These are phyloP conservation scores for Tubulanus polymorphus DNA, from an alignment of 2,888 invertebrate species.

Conservation along the genomic window DNA sequence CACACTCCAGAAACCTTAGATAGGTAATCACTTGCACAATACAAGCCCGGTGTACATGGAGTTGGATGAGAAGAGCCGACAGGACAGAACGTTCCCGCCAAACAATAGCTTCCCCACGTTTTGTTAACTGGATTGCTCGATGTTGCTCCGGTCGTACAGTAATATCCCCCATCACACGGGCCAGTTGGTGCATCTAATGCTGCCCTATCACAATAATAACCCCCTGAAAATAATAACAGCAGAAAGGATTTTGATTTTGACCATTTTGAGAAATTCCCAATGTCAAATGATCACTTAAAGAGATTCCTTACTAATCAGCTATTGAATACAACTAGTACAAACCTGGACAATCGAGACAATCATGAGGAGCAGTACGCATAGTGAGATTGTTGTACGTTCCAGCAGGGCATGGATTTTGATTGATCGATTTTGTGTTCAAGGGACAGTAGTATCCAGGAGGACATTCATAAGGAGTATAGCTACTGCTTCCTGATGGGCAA, in stretches of 20 bases:
- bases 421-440: slow-evolving; percentile 23
- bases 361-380: slow-evolving; percentile 21
- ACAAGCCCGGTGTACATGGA: slow-evolving; percentile 38
- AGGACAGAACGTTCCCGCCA: slow-evolving; percentile 45
- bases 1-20: slow-evolving; percentile 35
- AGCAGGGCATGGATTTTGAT: slow-evolving; percentile 35
- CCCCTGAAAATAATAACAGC: slow-evolving; percentile 28
- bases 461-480: slow-evolving; percentile 36
- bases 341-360: slow-evolving; percentile 39
- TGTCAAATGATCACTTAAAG: no score
- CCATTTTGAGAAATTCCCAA: no score
- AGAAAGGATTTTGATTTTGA: no score
- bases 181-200: slow-evolving; percentile 28
- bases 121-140: slow-evolving; percentile 35
- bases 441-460: slow-evolving; percentile 42
- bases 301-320: no score
- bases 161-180: slow-evolving; percentile 41
- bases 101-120: slow-evolving; percentile 38
- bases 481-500: slow-evolving; percentile 41
- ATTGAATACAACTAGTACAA: slow-evolving; percentile 33
- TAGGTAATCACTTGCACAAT: slow-evolving; percentile 37
- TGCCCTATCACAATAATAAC: slow-evolving; percentile 35
- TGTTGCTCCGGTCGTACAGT: slow-evolving; percentile 38
- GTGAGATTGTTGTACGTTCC: slow-evolving; percentile 36
- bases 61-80: slow-evolving; percentile 33